phyloP scores from a whole-genome alignment of 1,140 invertebrate genomes.

The Saxidomus purpurata region DNA sequence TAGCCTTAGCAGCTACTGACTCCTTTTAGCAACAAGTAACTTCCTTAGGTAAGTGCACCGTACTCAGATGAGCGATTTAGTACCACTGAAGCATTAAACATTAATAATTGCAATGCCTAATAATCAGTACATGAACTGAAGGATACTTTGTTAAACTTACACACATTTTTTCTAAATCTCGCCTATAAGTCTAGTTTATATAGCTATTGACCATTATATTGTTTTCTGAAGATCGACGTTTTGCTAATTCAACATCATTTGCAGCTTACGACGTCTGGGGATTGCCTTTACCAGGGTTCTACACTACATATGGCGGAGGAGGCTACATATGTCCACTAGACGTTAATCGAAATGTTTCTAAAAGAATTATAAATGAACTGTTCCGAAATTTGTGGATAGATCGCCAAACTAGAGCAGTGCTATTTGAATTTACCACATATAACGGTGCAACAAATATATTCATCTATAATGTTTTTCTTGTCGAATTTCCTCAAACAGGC shows the following conservation, averaged over 20 bases:
- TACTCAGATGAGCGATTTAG: no score
- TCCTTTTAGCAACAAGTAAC: no score
- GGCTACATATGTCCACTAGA: slow-evolving; percentile 69
- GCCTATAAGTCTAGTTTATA: no score
- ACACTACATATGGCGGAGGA: slow-evolving; percentile 69
- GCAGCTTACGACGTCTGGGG: slow-evolving; percentile 59
- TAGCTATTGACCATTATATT: no score
- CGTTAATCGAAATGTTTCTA: slow-evolving; percentile 33
- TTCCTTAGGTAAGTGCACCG: no score
- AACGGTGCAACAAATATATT: slow-evolving; percentile 84
- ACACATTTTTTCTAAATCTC: no score
- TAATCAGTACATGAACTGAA: no score
- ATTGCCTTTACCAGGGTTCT: slow-evolving; percentile 56
- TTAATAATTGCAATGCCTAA: no score
- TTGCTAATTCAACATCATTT: not conserved
- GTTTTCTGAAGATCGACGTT: no score
- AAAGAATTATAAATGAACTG: slow-evolving; percentile 78
- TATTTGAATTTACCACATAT: slow-evolving; percentile 87
- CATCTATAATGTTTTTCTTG: slow-evolving; percentile 64
- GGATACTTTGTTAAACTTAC: no score
- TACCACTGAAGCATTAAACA: no score
- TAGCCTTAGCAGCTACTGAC: no score
- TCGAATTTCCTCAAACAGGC: slow-evolving; percentile 87
- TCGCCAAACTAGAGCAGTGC: slow-evolving; percentile 86
- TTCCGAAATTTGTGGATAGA: slow-evolving; percentile 86